phyloP scores from a whole-genome alignment of 2,888 invertebrate species.

The Metallyticus violacea region DNA sequence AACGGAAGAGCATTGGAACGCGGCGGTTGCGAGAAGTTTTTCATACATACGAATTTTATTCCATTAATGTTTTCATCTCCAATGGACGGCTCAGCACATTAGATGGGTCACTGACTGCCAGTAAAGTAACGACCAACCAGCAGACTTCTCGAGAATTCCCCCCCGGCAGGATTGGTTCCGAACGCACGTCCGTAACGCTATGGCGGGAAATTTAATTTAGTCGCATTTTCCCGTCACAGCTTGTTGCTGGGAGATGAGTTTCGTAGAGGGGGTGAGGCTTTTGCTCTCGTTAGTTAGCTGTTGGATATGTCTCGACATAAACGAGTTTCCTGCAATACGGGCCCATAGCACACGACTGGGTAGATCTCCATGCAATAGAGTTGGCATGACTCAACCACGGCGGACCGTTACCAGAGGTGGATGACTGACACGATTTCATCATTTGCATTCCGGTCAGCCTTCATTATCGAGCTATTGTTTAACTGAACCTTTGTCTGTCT shows the following conservation, averaged over 20 bases:
- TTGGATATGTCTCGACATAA: neutral
- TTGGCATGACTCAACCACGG: neutral
- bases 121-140: slow-evolving; percentile 18
- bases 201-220: slow-evolving; percentile 32
- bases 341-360: neutral
- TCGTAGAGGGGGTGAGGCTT: slow-evolving; percentile 4
- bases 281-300: slow-evolving; percentile 17
- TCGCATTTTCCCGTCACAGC: slow-evolving; percentile 27
- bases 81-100: neutral
- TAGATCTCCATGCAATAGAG: too few species aligned
- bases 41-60: slow-evolving; percentile 5
- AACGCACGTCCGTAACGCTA: slow-evolving; percentile 19
- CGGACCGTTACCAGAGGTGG: neutral
- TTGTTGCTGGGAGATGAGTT: slow-evolving; percentile 29
- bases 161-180: slow-evolving; percentile 22
- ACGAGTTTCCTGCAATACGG: neutral
- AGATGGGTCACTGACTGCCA: slow-evolving; percentile 13
- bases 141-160: slow-evolving; percentile 20
- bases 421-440: neutral
- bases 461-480: neutral
- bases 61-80: slow-evolving; percentile 13
- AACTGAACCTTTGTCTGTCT: neutral
- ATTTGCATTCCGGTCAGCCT: neutral
- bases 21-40: slow-evolving; percentile 1
- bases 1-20: neutral